These are phyloP conservation scores for Agrotis segetum DNA, from an alignment of 2,888 invertebrate species.

Conservation along the genomic window DNA sequence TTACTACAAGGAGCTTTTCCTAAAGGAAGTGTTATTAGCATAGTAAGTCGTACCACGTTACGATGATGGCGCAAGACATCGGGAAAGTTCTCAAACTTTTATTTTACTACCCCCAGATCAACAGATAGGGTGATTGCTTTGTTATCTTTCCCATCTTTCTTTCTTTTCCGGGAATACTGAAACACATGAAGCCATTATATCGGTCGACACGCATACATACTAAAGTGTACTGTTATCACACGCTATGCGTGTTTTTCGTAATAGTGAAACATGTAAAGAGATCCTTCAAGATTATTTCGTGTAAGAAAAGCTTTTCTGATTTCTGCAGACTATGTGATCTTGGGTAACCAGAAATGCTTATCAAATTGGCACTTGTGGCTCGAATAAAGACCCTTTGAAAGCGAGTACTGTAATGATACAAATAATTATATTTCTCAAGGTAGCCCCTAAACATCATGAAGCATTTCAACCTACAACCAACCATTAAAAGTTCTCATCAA, in stretches of 20 bases:
- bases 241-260: constrained; percentile 41
- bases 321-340: background rate
- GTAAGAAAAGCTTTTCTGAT: background rate
- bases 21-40: constrained; percentile 53
- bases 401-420: background rate
- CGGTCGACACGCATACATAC: constrained; percentile 41
- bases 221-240: constrained; percentile 18
- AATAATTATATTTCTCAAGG: background rate
- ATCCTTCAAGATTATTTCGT: background rate
- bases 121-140: constrained; percentile 56
- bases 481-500: constrained; percentile 10
- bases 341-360: background rate
- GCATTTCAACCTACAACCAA: background rate
- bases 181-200: constrained; percentile 51
- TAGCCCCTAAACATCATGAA: background rate
- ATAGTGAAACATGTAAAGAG: background rate
- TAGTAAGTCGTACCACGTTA: constrained; percentile 46
- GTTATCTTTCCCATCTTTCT: constrained; percentile 51
- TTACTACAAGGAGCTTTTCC: constrained; percentile 35
- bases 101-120: constrained; percentile 55
- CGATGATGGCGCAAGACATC: constrained; percentile 41
- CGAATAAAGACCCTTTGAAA: background rate
- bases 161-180: constrained; percentile 40
- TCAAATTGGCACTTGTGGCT: background rate
- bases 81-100: constrained; percentile 50